Base-by-base conservation (phyloP, 2,888 invertebrate species). In the Eristalinus sepulchralis region DNA sequence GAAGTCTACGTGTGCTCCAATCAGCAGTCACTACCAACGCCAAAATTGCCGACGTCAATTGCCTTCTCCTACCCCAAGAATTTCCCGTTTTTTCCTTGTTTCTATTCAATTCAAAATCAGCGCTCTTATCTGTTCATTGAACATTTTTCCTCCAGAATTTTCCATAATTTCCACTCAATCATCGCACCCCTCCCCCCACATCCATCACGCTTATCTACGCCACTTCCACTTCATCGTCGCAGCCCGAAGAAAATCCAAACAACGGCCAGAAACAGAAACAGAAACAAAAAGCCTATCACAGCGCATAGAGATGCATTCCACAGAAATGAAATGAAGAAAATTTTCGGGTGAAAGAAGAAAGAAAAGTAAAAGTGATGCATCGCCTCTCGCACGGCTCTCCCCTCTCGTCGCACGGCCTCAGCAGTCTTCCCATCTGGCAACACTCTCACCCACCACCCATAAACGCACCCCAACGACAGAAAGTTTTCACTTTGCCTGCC, bases 391-490 rank as follows among this genome's bases (percentile, higher is more conserved):
- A 17, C 47, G 47, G n/a, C 17, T n/a, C 17, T n/a, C 47, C 5
- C 47, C 47, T 0, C 3, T 6, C 47, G n/a, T n/a, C 47, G n/a
- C 47, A 5, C 27, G 27, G 27, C 27, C 5, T 27, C n/a, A 17
- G 6, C 47, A 8, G 17, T 57, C 17, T 22, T 59, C 1, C 27
- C 66, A 68, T 68, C 81, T 82, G 73, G 77, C 85, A 85, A 77
- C 72, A 77, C 72, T 81, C 84, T 85, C 67, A 22, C 85, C 85
- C 78, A 78, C 85, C 85, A 77, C 77, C 85, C 76, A 67, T 55
- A 71, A 79, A 83, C 73, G 78, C 82, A 67, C 83, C 83, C 83
- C 82, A 83, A 75, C 2, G 70, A 83, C 78, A 78, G 83, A 86
- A 83, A 83, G 86, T 86, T 83, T 86, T 86, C 75, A 79, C 78